These are phyloP conservation scores for Threskiornis aethiopicus DNA, from an alignment of 2,797 vertebrate species.

Conservation along the genomic window DNA sequence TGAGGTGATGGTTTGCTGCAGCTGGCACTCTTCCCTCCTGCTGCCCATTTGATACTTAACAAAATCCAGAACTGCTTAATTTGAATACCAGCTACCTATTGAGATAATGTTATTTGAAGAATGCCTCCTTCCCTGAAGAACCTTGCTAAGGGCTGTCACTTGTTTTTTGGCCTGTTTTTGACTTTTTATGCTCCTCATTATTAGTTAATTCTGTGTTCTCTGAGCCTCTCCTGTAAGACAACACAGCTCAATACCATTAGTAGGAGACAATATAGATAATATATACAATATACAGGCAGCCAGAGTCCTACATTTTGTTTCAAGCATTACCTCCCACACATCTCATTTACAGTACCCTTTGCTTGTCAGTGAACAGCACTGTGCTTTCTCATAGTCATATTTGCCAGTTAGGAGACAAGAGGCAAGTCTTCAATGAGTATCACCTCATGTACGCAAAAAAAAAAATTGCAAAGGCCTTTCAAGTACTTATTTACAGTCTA, in stretches of 20 bases:
- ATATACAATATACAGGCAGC: accelerated
- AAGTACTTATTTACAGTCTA: background rate
- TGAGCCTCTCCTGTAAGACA: background rate
- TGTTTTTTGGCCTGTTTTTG: background rate
- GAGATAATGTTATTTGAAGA: background rate
- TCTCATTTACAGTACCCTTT: background rate
- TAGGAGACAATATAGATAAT: background rate
- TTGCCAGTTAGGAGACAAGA: background rate
- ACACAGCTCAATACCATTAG: background rate
- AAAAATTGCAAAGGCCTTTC: background rate
- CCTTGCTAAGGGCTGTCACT: background rate
- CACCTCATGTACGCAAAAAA: background rate
- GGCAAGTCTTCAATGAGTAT: accelerated
- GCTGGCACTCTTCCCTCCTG: background rate
- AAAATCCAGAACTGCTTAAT: background rate
- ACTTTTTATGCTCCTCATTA: background rate
- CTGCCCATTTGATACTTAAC: accelerated
- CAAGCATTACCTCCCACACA: background rate
- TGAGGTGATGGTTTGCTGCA: background rate
- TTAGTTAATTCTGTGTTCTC: background rate
- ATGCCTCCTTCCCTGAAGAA: background rate
- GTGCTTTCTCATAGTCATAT: background rate
- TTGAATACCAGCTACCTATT: background rate
- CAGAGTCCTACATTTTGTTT: background rate
- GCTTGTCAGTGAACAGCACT: background rate